Evolutionary conservation across 2,113 vertebrate genomes (phyloP), one percentile per base, ranked within the genome.

Genomic region (Sprattus sprattus): DNA sequence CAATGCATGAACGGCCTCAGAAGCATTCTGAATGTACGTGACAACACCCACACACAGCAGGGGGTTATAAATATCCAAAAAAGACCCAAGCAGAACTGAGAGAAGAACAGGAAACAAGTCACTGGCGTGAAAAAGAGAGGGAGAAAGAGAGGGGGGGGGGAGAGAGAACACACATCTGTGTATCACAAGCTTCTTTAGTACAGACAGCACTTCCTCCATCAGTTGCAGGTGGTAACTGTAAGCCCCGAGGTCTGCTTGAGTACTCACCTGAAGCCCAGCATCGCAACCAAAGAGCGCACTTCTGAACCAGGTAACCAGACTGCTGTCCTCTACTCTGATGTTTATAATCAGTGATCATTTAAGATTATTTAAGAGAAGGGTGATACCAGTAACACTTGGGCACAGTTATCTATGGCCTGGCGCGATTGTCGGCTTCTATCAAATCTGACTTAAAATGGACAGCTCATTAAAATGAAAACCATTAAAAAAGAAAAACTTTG

Each of bases 1-100:
- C 28, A 32, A 71, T 3, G 25, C 10, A 9, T 28, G 64, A 71
- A 71, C 25, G 3, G 64, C 64, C 16, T 13, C 52, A 54, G 52
- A 16, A 16, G 4, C 16, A 18, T 15, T 4, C 52, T 18, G 16
- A 39, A 54, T 54, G 64, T 71, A 25, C n/a, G 64, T 71, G 64
- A 28, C 64, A 32, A 71, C 25, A 0, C 9, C n/a, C n/a, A 25
- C 64, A 28, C 7, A 28, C 9, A 2, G 64, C 64, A 32, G 64
- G 64, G 8, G 25, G 11, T 32, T 71, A 71, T 32, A 71, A 71
- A 85, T 20, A 71, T 85, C 44, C 54, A 83, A 86, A 83, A 85
- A 81, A 81, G 20, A 44, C 39, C 57, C 81, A 81, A 87, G 83
- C 85, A 89, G 91, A 91, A 90, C 86, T 89, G 89, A 90, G 87